Evolutionary conservation across 2,113 vertebrate genomes (phyloP), one percentile per base, ranked within the genome.

Genomic region (Ophthalmolycus amberensis): DNA sequence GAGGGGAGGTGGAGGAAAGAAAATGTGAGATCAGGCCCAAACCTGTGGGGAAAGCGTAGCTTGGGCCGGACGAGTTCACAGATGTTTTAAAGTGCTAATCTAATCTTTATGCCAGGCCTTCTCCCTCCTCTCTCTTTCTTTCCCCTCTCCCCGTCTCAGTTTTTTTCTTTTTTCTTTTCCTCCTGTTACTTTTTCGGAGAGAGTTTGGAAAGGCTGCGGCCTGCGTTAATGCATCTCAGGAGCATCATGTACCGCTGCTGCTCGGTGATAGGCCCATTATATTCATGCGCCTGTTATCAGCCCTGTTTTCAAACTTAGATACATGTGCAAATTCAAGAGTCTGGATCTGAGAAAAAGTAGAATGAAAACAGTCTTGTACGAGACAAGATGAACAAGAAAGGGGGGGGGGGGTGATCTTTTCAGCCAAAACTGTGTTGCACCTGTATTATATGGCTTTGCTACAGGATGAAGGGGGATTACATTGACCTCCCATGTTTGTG

Each of bases 51-150:
- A 94, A 94, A 94, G 89, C 83, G 92, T 91, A 91, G 90, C 89
- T 90, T 71, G 83, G 91, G 90, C 91, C 86, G 85, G 94, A 95
- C 88, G 80, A 94, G 88, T 91, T 91, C 91, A 91, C 95, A 96
- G 94, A 95, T 96, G 95, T 96, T 96, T 95, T 93, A 93, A 95
- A 95, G 94, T 91, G 93, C 93, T 94, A 95, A 95, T 95, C 94
- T 95, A 93, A 96, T 95, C 93, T 94, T 88, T 93, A 94, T 91
- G 94, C 94, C 95, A 95, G 95, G 94, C 93, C 89, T 94, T 88
- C 85, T 71, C 79, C 85, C 82, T 83, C 86, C 80, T 93, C 84
- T 78, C 60, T 80, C 37, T 80, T 75, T 84, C 79, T 68, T 84
- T 84, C 73, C 82, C 70, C 75, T 77, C 66, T 85, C 67, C 11